Evolutionary conservation across 2,797 vertebrate species (phyloP).

Genomic region (Chaenodraco wilsoni): DNA sequence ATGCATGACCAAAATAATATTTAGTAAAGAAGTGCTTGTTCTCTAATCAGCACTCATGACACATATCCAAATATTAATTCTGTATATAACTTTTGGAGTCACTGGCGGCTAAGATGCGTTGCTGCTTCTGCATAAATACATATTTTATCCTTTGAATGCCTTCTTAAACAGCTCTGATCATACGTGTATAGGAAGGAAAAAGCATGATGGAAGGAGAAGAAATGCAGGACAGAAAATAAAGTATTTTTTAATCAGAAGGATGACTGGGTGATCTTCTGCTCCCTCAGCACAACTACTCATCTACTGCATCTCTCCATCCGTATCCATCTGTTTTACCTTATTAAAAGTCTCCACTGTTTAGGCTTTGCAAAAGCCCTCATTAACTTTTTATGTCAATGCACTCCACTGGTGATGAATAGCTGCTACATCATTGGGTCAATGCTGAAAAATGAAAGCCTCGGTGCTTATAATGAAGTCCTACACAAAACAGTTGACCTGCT

Average conservation of each 20-base stretch:
- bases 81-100: not conserved
- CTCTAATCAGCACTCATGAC: not conserved
- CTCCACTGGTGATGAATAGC: conserved; percentile 62
- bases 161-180: conserved; percentile 19
- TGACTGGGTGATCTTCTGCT: conserved; percentile 46
- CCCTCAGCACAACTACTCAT: conserved; percentile 56
- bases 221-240: not conserved
- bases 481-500: conserved; percentile 42
- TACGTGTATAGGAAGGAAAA: conserved; percentile 2
- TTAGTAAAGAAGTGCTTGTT: not conserved
- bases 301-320: conserved; percentile 32
- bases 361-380: conserved; percentile 58
- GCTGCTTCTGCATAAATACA: conserved; percentile 16
- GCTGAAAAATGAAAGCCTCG: conserved; percentile 44
- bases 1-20: not conserved
- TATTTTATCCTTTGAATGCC: conserved; percentile 14
- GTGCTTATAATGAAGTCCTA: conserved; percentile 15
- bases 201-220: conserved; percentile 8
- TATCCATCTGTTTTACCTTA: conserved; percentile 51
- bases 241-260: conserved; percentile 36
- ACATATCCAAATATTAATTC: not conserved
- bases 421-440: conserved; percentile 51
- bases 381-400: conserved; percentile 57
- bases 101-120: not conserved
- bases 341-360: conserved; percentile 65